These are phyloP conservation scores for Nettapus auritus DNA, from an alignment of 2,113 vertebrate species.

Conservation along the genomic window DNA sequence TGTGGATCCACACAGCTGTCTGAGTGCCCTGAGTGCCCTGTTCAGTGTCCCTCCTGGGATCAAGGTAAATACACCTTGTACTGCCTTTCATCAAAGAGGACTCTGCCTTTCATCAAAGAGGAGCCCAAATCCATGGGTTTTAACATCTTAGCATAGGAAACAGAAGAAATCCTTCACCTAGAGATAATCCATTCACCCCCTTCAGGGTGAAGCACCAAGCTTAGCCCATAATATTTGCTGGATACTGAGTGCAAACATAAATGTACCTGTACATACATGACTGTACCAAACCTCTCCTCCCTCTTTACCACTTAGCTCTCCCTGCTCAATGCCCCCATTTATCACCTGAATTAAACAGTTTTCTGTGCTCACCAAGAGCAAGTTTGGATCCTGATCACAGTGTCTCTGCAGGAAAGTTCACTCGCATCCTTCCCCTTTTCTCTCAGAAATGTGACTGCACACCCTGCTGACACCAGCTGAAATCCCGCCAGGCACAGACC, in stretches of 20 bases:
- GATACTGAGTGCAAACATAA: neutral
- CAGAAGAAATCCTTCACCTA: neutral
- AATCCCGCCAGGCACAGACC: neutral
- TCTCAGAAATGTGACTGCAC: neutral
- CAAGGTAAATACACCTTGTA: accelerated
- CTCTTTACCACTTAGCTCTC: neutral
- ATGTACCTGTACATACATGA: too few species aligned
- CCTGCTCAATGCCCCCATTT: neutral
- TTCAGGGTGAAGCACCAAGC: neutral
- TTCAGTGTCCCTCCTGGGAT: neutral
- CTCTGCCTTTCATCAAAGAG: neutral
- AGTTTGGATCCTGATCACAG: neutral
- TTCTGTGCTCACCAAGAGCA: neutral
- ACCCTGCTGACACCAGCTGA: neutral
- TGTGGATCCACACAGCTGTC: neutral
- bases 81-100: neutral
- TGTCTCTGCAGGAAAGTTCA: neutral
- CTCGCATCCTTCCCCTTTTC: neutral
- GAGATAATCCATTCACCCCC: neutral
- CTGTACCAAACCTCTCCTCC: neutral
- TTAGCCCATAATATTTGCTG: neutral
- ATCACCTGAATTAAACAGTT: neutral
- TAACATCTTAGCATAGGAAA: neutral
- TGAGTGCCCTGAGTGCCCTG: neutral
- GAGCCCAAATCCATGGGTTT: neutral